Percentiles rank a stretch among this genome's conserved stretches.
These are phyloP conservation scores for Pao palembangensis DNA, from an alignment of 2,113 vertebrate genomes.

Conservation along the genomic window DNA sequence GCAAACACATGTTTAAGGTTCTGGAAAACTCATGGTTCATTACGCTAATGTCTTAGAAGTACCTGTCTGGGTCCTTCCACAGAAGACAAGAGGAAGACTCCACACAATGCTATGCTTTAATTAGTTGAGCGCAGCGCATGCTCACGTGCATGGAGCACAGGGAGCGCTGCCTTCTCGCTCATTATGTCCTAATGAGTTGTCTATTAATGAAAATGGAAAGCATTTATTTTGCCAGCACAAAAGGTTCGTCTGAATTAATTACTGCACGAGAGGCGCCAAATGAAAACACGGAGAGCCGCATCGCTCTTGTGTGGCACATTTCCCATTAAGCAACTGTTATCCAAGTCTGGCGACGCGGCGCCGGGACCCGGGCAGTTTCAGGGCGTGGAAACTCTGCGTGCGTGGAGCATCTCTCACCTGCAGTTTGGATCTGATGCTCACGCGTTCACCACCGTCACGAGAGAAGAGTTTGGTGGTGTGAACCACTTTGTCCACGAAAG, in stretches of 20 bases:
- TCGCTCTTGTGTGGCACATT: conserved; percentile 69
- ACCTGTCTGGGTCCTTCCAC: conserved; percentile 18
- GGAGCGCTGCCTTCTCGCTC: conserved; percentile 65
- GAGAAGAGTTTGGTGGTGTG: too few relatives aligned
- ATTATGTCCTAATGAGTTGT: conserved; percentile 80
- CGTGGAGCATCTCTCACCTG: conserved; percentile 15
- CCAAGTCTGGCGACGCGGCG: conserved; percentile 44
- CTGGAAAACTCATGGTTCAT: conserved; percentile 37
- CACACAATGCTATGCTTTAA: conserved; percentile 58
- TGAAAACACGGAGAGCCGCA: conserved; percentile 73
- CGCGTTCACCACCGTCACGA: not conserved
- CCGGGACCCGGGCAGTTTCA: conserved; percentile 4
- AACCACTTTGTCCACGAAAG: too few relatives aligned
- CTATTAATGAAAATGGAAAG: conserved; percentile 82
- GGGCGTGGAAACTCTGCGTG: not conserved
- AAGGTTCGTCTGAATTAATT: conserved; percentile 79
- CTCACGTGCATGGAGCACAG: conserved; percentile 54
- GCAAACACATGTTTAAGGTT: not conserved
- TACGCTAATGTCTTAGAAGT: conserved; percentile 32
- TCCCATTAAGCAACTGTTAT: conserved; percentile 74
- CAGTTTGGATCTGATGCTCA: conserved; percentile 10
- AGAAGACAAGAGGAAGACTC: conserved; percentile 27
- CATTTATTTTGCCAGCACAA: conserved; percentile 78
- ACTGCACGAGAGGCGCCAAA: conserved; percentile 73
- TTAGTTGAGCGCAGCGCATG: conserved; percentile 56